These are phyloP conservation scores for Linnaemya tessellans DNA, from an alignment of 2,888 invertebrate species.

Conservation along the genomic window DNA sequence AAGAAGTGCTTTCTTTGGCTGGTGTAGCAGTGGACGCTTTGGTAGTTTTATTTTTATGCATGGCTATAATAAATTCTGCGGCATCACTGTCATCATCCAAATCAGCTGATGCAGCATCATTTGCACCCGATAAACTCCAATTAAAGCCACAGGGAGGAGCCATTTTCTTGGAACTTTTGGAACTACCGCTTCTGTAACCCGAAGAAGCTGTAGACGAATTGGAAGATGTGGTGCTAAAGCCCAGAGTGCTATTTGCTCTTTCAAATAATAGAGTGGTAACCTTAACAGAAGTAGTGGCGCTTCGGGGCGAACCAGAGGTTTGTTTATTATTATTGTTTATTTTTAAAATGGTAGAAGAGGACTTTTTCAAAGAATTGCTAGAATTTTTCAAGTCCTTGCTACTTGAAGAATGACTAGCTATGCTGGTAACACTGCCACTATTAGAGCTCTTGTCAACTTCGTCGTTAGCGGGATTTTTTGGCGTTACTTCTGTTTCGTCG, in stretches of 20 bases:
- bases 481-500: slow-evolving; percentile 72
- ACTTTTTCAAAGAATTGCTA: slow-evolving; percentile 76
- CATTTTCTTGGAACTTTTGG: slow-evolving; percentile 76
- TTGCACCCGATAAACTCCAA: slow-evolving; percentile 81
- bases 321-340: slow-evolving; percentile 61
- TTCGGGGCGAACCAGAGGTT: slow-evolving; percentile 45
- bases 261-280: slow-evolving; percentile 76
- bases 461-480: slow-evolving; percentile 24
- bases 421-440: slow-evolving; percentile 73
- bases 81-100: slow-evolving; percentile 79
- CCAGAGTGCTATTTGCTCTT: slow-evolving; percentile 74
- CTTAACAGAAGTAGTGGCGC: slow-evolving; percentile 72
- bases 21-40: slow-evolving; percentile 1
- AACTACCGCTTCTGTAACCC: slow-evolving; percentile 69
- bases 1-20: slow-evolving; percentile 30
- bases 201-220: slow-evolving; percentile 68
- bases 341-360: slow-evolving; percentile 72
- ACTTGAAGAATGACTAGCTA: slow-evolving; percentile 61
- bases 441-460: slow-evolving; percentile 56
- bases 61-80: slow-evolving; percentile 68
- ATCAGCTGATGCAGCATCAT: slow-evolving; percentile 77
- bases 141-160: slow-evolving; percentile 82
- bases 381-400: slow-evolving; percentile 73
- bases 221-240: slow-evolving; percentile 65
- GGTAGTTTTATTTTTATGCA: slow-evolving; percentile 63